phyloP scores from a whole-genome alignment of 2,113 vertebrate genomes.

The Plestiodon gilberti region DNA sequence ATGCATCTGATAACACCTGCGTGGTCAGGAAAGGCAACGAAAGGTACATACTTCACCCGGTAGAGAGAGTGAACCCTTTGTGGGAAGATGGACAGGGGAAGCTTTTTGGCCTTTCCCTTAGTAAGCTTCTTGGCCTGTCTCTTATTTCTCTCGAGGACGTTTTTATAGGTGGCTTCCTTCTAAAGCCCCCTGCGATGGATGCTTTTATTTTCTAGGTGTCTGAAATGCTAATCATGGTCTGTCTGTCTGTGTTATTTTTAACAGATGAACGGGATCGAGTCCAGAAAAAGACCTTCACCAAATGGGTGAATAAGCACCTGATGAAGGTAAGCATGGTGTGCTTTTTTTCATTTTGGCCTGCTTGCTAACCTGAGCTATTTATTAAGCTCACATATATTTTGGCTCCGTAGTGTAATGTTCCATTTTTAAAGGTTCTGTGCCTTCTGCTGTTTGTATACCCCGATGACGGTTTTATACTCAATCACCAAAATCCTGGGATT shows the following conservation, averaged over 20 bases:
- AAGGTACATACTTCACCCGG: neutral
- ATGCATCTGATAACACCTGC: neutral
- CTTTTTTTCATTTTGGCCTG: rapidly evolving
- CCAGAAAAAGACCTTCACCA: conserved; percentile 99
- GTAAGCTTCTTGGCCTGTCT: neutral
- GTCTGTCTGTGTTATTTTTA: conserved; percentile 63
- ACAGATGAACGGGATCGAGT: conserved; percentile 97
- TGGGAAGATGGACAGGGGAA: neutral
- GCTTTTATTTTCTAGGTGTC: neutral
- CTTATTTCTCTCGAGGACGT: neutral
- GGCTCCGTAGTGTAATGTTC: neutral
- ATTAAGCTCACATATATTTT: neutral
- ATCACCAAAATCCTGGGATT: neutral
- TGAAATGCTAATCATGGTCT: conserved; percentile 39
- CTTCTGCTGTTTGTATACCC: neutral
- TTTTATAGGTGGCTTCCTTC: too few species aligned
- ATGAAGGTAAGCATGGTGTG: conserved; percentile 86
- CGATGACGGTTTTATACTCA: neutral
- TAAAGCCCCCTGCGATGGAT: neutral
- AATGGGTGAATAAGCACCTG: conserved; percentile 99
- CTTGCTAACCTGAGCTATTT: neutral
- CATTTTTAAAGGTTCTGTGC: too few species aligned
- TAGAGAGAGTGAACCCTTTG: neutral
- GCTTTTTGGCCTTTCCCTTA: neutral
- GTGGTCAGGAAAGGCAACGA: neutral